phyloP scores from a whole-genome alignment of 2,797 vertebrate genomes.

The Garrulus glandarius region DNA sequence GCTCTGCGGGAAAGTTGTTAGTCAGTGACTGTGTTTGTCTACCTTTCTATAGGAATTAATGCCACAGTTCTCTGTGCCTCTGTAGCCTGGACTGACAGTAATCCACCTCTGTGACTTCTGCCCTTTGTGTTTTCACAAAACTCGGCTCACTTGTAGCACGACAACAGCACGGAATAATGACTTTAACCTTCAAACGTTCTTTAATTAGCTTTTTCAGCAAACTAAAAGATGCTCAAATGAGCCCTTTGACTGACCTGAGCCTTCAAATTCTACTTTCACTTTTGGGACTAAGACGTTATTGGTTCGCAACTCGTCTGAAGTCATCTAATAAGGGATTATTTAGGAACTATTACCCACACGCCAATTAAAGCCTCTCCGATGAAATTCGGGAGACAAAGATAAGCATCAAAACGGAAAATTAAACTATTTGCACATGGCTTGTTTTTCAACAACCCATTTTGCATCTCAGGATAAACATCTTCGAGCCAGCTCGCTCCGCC shows the following conservation, averaged over 20 bases:
- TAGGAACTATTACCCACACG: slow-evolving; percentile 48
- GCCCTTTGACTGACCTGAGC: slow-evolving; percentile 38
- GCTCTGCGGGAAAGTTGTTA: slow-evolving; percentile 64
- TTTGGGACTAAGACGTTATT: slow-evolving; percentile 53
- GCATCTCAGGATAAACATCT: slow-evolving; percentile 39
- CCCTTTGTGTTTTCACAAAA: slow-evolving; percentile 64
- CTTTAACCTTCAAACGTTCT: slow-evolving; percentile 73
- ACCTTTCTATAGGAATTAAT: slow-evolving; percentile 75
- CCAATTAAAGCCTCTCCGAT: slow-evolving; percentile 52
- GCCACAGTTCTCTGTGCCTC: slow-evolving; percentile 48
- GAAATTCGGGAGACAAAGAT: slow-evolving; percentile 60
- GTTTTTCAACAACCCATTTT: slow-evolving; percentile 64
- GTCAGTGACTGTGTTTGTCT: slow-evolving; percentile 66
- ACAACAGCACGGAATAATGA: slow-evolving; percentile 72
- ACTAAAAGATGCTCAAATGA: slow-evolving; percentile 49
- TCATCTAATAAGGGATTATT: slow-evolving; percentile 63
- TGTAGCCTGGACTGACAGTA: slow-evolving; percentile 69
- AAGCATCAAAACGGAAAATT: slow-evolving; percentile 63
- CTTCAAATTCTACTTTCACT: slow-evolving; percentile 50
- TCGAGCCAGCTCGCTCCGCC: not conserved
- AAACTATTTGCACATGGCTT: slow-evolving; percentile 50
- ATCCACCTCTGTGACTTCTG: slow-evolving; percentile 73
- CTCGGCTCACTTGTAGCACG: slow-evolving; percentile 59
- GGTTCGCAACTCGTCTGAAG: slow-evolving; percentile 61
- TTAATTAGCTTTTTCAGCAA: slow-evolving; percentile 45